Evolutionary conservation across 2,113 vertebrate genomes (phyloP), one percentile per base, ranked within the genome.

Genomic region (Garra rufa): DNA sequence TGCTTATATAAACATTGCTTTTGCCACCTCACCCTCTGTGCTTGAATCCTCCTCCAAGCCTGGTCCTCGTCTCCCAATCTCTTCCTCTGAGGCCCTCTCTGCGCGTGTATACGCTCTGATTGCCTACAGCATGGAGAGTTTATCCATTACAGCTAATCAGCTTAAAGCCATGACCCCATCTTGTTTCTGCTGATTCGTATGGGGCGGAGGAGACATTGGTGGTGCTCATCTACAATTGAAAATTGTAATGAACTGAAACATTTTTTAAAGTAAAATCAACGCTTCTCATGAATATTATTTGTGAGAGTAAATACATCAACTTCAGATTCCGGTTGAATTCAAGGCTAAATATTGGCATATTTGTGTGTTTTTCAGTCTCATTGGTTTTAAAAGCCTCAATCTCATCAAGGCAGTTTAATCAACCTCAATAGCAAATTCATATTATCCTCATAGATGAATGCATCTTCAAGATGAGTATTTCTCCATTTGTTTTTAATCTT

Each of bases 111-210:
- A 28, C 5, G 10, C 21, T 77, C 71, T 87, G 78, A 82, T 85
- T 87, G 78, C 78, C 50, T 19, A 63, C 78, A 55, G 30, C 81
- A 57, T 38, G 17, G 71, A 70, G 34, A 81, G 70, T 76, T 74
- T 85, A 80, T 79, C 76, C 55, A 85, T 76, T 82, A 67, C 70
- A n/a, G 76, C 50, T 81, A 85, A 81, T 85, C 76, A 85, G 43
- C 24, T 46, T 38, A 41, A 70, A 70, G 79, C 67, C n/a, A 26
- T 41, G 70, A 81, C 67, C 55, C 77, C 21, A 38, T 59, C 83
- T 78, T 71, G 57, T 69, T 70, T 46, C 63, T 71, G 43, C 75
- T 55, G 75, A 52, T 84, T 57, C 11, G 34, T 57, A 19, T 48
- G 26, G 41, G 46, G 43, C 4, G 21, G 41, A 75, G 55, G 21